A percentile compares a stretch with the other conserved stretches of the same genome.
phyloP scores from a whole-genome alignment of 1,140 invertebrate species.

The Holotrichia oblita region DNA sequence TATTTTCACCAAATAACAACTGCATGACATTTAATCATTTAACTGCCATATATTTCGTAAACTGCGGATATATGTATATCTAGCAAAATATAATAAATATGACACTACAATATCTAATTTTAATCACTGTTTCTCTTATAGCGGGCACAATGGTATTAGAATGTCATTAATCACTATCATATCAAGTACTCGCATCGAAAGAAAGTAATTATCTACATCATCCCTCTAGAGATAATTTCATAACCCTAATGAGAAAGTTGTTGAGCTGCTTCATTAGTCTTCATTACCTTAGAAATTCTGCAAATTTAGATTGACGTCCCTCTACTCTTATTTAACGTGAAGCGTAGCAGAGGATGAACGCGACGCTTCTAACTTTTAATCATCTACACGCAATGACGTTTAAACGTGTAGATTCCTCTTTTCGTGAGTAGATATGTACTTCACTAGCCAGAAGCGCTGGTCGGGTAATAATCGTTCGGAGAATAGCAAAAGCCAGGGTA shows the following conservation, averaged over 20 bases:
- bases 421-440: neutral
- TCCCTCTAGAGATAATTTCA: neutral
- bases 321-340: neutral
- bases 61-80: too few relatives aligned
- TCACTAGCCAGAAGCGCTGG: neutral
- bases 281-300: conserved; percentile 13
- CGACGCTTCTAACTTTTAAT: neutral
- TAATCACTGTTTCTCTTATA: too few relatives aligned
- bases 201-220: conserved; percentile 18
- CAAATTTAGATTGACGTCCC: conserved; percentile 34
- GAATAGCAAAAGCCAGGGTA: neutral
- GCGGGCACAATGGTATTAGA: neutral
- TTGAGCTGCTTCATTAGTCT: conserved; percentile 32
- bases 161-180: neutral
- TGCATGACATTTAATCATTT: too few relatives aligned
- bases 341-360: neutral
- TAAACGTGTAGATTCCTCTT: neutral
- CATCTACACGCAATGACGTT: neutral
- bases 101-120: too few relatives aligned
- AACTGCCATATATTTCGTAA: too few relatives aligned
- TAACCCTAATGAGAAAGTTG: conserved; percentile 32
- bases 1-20: too few relatives aligned
- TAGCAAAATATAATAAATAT: too few relatives aligned
- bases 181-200: neutral
- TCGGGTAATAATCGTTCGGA: neutral